Evolutionary conservation across 2,888 invertebrate genomes (phyloP).

Genomic region (Pterostichus madidus): DNA sequence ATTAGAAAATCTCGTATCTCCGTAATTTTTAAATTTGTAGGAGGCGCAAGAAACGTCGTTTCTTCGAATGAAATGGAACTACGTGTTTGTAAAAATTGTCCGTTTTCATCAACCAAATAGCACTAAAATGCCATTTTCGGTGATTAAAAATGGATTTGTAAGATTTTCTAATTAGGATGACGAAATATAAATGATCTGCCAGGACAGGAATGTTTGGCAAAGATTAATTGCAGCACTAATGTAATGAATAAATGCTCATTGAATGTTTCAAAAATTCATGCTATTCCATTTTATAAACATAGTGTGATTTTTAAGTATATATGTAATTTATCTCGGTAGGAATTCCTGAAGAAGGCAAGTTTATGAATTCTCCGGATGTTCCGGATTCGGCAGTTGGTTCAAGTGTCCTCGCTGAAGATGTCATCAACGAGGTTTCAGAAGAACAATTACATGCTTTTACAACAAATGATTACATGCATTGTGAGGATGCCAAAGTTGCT

Average conservation of each 20-base stretch:
- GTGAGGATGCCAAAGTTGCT: slow-evolving; percentile 56
- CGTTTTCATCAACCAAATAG: too few relatives aligned
- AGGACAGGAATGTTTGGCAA: background rate
- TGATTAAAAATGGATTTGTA: too few relatives aligned
- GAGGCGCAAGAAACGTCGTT: too few relatives aligned
- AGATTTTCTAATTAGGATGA: too few relatives aligned
- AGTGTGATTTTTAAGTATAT: background rate
- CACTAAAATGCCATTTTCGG: too few relatives aligned
- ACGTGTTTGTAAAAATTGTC: too few relatives aligned
- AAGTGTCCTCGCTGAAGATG: slow-evolving; percentile 47
- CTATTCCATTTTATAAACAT: background rate
- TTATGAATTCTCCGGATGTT: slow-evolving; percentile 61
- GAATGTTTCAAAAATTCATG: background rate
- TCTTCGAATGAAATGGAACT: too few relatives aligned
- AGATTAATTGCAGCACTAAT: background rate
- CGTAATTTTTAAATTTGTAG: too few relatives aligned
- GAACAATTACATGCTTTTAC: slow-evolving; percentile 50
- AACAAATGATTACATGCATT: slow-evolving; percentile 50
- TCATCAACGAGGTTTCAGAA: slow-evolving; percentile 49
- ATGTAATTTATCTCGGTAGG: slow-evolving; percentile 13
- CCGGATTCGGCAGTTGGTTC: slow-evolving; percentile 52
- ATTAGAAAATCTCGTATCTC: too few relatives aligned
- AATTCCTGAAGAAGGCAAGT: slow-evolving; percentile 62
- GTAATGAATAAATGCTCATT: background rate
- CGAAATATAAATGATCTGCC: background rate